Conservation (phyloP, 1,140 invertebrate species). For the Ladona fulva region DNA sequence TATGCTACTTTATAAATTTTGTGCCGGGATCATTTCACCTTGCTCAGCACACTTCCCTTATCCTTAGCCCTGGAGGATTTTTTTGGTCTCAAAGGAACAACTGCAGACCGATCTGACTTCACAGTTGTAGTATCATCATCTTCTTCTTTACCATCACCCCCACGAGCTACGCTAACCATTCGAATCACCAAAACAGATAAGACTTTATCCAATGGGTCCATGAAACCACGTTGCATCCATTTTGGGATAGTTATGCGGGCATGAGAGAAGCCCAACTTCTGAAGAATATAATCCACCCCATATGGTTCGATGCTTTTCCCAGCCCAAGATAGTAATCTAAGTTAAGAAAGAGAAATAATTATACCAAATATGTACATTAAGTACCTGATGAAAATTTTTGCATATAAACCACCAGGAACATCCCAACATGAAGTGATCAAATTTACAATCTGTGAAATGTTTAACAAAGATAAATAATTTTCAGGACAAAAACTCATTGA, state of each 20-base stretch:
- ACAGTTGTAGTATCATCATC: neutral
- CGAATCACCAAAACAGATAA: slow-evolving; percentile 40
- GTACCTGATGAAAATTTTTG: too few relatives aligned
- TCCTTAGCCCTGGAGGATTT: neutral
- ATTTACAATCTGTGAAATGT: too few relatives aligned
- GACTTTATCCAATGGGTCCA: slow-evolving; percentile 90
- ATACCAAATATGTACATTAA: too few relatives aligned
- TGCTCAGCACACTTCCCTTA: neutral
- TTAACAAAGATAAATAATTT: too few relatives aligned
- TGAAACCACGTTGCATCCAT: slow-evolving; percentile 94
- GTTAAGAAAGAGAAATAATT: slow-evolving; percentile 26
- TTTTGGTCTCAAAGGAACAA: neutral
- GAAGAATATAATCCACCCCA: slow-evolving; percentile 93
- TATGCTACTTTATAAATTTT: too few relatives aligned
- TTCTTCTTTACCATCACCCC: slow-evolving; percentile 17
- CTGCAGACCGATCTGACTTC: neutral
- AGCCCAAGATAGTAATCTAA: slow-evolving; percentile 82
- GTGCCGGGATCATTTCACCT: neutral
- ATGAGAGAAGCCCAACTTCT: slow-evolving; percentile 93
- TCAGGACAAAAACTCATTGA: too few relatives aligned
- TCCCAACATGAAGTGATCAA: too few relatives aligned
- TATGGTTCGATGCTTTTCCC: slow-evolving; percentile 95
- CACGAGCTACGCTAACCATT: slow-evolving; percentile 29
- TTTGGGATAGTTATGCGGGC: slow-evolving; percentile 97
- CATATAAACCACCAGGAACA: too few relatives aligned